phyloP scores from a whole-genome alignment of 2,888 invertebrate species.

The Andrena chrysosceles region DNA sequence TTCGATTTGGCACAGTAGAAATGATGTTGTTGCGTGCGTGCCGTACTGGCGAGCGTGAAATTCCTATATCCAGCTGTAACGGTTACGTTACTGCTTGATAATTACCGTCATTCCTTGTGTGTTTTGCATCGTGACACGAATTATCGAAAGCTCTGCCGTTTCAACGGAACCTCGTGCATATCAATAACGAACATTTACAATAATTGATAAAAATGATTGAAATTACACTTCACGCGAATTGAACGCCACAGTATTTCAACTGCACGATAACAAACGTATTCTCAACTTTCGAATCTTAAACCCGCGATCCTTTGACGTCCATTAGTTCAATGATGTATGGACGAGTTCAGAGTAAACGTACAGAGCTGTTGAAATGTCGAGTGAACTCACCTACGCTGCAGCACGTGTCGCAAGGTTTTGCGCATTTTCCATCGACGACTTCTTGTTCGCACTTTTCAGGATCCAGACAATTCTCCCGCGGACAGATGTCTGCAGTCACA shows the following conservation, averaged over 20 bases:
- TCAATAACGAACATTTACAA: background rate
- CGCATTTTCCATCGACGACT: conserved; percentile 14
- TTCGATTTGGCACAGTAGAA: conserved; percentile 56
- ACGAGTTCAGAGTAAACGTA: background rate
- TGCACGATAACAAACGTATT: background rate
- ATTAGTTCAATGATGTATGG: background rate
- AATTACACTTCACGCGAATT: no score
- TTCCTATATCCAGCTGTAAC: conserved; percentile 49
- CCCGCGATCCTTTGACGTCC: no score
- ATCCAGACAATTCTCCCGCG: conserved; percentile 63
- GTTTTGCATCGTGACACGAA: conserved; percentile 29
- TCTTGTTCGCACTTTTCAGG: conserved; percentile 53
- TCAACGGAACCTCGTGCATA: background rate
- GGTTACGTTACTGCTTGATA: conserved; percentile 53
- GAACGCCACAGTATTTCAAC: background rate
- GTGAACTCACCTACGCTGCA: conserved; percentile 62
- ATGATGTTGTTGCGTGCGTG: conserved; percentile 49
- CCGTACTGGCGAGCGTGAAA: conserved; percentile 47
- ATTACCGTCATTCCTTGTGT: conserved; percentile 37
- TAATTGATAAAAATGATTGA: background rate
- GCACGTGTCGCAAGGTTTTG: conserved; percentile 32
- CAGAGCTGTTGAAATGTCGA: background rate
- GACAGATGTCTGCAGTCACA: conserved; percentile 43
- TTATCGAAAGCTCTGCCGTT: conserved; percentile 30
- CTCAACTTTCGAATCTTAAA: no score